Conservation (phyloP, 2,113 vertebrate genomes). For the Oncorhynchus tshawytscha region DNA sequence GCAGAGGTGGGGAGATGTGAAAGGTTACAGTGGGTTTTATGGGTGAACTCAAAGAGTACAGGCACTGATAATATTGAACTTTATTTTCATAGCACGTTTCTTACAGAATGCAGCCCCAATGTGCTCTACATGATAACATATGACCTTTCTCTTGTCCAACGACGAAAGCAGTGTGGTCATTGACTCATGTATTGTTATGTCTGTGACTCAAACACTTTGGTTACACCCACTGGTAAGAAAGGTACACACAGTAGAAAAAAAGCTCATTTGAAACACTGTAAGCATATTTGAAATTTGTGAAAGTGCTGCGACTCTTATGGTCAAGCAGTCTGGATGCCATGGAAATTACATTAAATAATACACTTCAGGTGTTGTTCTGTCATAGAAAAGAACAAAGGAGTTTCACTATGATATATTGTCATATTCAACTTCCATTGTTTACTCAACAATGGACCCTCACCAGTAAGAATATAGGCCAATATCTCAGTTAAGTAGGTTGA, state of each 20-base stretch:
- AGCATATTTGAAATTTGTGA: not conserved
- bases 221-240: conserved; percentile 1
- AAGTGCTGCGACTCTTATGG: not conserved
- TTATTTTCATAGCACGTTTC: not conserved
- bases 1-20: not conserved
- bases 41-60: not conserved
- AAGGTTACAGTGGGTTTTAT: not conserved
- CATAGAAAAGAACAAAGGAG: too few relatives aligned
- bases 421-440: too few relatives aligned
- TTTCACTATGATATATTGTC: too few relatives aligned
- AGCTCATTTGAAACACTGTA: not conserved
- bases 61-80: not conserved
- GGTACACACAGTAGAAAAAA: not conserved
- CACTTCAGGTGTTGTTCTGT: too few relatives aligned
- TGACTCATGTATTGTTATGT: conserved; percentile 8
- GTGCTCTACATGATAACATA: not conserved
- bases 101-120: not conserved
- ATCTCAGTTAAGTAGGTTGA: too few relatives aligned
- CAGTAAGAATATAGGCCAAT: too few relatives aligned
- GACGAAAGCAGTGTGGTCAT: not conserved
- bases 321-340: too few relatives aligned
- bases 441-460: too few relatives aligned
- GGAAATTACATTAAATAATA: too few relatives aligned
- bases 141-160: not conserved
- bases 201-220: conserved; percentile 1